phyloP scores from a whole-genome alignment of 2,113 vertebrate genomes.

The Chunga burmeisteri region DNA sequence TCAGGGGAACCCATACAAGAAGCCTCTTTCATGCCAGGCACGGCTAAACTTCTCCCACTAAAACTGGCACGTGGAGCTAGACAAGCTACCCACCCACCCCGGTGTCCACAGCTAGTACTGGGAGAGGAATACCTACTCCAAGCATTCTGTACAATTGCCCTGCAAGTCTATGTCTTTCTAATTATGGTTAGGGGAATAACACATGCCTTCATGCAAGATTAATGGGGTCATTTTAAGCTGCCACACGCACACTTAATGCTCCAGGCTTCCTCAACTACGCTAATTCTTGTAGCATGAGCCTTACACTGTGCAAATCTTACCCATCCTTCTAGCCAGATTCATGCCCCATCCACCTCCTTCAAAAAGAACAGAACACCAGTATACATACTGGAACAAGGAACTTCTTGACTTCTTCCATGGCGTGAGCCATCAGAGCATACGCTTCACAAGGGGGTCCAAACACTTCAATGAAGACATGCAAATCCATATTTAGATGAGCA shows the following conservation, averaged over 20 bases:
- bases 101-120: not conserved
- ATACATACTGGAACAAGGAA: constrained; percentile 91
- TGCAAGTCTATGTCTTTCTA: not conserved
- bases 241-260: not conserved
- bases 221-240: not conserved
- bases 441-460: constrained; percentile 94
- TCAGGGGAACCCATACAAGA: not conserved
- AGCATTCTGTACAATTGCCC: not conserved
- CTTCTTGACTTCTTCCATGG: constrained; percentile 98
- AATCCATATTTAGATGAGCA: constrained; percentile 90
- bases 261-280: not conserved
- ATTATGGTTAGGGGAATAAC: not conserved
- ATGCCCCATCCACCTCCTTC: not conserved
- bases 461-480: constrained; percentile 97
- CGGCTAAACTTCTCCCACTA: not conserved
- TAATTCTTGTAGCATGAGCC: not conserved
- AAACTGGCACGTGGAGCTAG: not conserved
- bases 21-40: not conserved
- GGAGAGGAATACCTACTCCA: not conserved
- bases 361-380: not conserved
- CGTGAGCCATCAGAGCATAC: constrained; percentile 94
- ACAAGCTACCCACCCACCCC: not conserved
- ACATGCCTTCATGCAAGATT: not conserved
- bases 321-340: not conserved
- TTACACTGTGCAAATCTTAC: not conserved